Evolutionary conservation across 2,797 vertebrate genomes (phyloP).

Genomic region (Epinephelus awoara): DNA sequence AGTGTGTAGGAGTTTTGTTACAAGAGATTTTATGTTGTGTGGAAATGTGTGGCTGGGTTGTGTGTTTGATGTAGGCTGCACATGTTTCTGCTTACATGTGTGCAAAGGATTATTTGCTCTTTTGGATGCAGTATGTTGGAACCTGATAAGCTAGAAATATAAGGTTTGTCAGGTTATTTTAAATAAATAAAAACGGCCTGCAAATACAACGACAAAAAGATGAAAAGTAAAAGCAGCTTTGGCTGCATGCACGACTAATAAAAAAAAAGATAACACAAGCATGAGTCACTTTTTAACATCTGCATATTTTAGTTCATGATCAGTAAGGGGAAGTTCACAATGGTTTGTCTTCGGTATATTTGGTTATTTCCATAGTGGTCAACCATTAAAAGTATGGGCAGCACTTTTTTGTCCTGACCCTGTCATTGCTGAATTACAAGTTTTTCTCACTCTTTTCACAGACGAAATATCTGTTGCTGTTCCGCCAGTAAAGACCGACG

Average conservation of each 20-base stretch:
- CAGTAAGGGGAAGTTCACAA: slow-evolving; percentile 50
- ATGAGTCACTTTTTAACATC: not conserved
- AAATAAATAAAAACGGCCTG: not conserved
- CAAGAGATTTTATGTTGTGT: not conserved
- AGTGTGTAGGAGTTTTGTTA: not conserved
- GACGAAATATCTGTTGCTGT: slow-evolving; percentile 60
- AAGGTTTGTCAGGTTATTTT: not conserved
- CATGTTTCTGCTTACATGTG: not conserved
- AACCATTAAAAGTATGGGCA: not conserved
- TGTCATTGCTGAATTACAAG: not conserved
- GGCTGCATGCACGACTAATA: not conserved
- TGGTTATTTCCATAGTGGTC: slow-evolving; percentile 74
- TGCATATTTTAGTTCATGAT: slow-evolving; percentile 3
- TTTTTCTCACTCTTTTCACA: slow-evolving; percentile 55
- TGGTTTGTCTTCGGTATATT: slow-evolving; percentile 24
- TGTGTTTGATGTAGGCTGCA: not conserved
- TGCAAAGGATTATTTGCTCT: not conserved
- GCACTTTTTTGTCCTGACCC: not conserved
- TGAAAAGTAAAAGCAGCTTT: not conserved
- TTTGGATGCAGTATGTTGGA: not conserved
- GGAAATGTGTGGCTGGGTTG: not conserved
- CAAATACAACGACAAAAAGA: not conserved
- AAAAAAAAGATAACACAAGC: not conserved
- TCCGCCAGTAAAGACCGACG: not conserved
- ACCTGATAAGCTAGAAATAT: not conserved